A percentile compares a stretch with the other conserved stretches of the same genome.
Conservation (phyloP, 2,113 vertebrate genomes). For the Austrofundulus limnaeus region DNA sequence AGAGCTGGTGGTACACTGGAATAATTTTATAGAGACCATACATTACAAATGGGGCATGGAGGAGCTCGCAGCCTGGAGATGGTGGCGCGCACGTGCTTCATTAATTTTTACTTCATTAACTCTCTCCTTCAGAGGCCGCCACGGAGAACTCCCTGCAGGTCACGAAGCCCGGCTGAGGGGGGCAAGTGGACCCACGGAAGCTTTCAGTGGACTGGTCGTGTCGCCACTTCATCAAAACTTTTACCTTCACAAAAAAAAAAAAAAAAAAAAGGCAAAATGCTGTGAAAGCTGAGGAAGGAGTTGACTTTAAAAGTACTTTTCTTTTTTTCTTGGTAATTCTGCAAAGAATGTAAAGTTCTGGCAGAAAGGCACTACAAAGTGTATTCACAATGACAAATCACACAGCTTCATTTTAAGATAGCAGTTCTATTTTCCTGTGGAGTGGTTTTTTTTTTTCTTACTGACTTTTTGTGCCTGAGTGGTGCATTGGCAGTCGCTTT, state of each 20-base stretch:
- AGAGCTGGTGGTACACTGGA: conserved; percentile 84
- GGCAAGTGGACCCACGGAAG: conserved; percentile 54
- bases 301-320: background rate
- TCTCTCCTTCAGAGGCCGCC: conserved; percentile 80
- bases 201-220: conserved; percentile 52
- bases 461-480: conserved; percentile 4
- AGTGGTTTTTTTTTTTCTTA: background rate
- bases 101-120: conserved; percentile 86
- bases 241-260: conserved; percentile 21
- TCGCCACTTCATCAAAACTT: conserved; percentile 27
- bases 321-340: conserved; percentile 7
- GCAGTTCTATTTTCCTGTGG: conserved; percentile 25
- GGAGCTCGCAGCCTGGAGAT: conserved; percentile 79
- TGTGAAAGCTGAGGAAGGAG: background rate
- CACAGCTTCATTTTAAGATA: conserved; percentile 14
- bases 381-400: conserved; percentile 27
- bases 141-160: conserved; percentile 68
- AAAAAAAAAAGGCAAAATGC: background rate
- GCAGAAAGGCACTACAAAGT: conserved; percentile 2
- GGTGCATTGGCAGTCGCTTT: conserved; percentile 15
- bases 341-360: conserved; percentile 11
- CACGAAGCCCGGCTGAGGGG: conserved; percentile 55
- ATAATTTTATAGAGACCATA: conserved; percentile 87
- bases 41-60: conserved; percentile 83
- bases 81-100: conserved; percentile 81